These are phyloP conservation scores for Dolomedes plantarius DNA, from an alignment of 2,888 invertebrate species.

Conservation along the genomic window DNA sequence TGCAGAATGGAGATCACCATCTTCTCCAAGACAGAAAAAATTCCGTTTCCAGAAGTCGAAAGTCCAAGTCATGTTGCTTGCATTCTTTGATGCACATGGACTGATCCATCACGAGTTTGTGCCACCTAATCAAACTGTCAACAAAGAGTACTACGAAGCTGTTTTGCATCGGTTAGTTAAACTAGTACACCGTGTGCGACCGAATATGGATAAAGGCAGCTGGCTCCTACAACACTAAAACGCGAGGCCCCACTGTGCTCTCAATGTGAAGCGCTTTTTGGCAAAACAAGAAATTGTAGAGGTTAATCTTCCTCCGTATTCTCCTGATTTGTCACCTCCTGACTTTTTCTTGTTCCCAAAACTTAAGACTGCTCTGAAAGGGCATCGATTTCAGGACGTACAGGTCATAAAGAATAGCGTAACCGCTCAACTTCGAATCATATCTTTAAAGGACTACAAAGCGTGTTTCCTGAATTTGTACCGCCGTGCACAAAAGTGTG, in stretches of 20 bases:
- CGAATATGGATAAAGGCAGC: neutral
- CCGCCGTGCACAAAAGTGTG: constrained; percentile 5
- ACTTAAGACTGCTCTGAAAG: constrained; percentile 28
- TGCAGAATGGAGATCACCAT: no score
- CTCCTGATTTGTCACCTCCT: neutral
- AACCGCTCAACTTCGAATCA: constrained; percentile 5
- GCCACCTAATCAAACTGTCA: constrained; percentile 5
- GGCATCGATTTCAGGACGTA: neutral
- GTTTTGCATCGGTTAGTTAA: neutral
- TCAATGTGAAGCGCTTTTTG: neutral
- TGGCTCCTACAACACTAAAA: neutral
- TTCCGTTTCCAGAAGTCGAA: no score
- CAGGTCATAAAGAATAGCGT: neutral
- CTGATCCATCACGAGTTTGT: constrained; percentile 1
- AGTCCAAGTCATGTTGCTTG: no score
- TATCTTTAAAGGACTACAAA: constrained; percentile 14
- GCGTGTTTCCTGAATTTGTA: constrained; percentile 13
- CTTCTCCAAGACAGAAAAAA: no score
- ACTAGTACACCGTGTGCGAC: neutral
- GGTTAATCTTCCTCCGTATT: neutral
- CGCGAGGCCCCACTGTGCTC: neutral
- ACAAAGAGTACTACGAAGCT: constrained; percentile 10
- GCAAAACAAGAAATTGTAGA: neutral
- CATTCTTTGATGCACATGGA: no score
- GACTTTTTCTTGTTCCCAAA: constrained; percentile 1